Conservation (phyloP, 30 jellyfish, hydroid and myxozoan genomes). For the Clytia hemisphaerica region DNA sequence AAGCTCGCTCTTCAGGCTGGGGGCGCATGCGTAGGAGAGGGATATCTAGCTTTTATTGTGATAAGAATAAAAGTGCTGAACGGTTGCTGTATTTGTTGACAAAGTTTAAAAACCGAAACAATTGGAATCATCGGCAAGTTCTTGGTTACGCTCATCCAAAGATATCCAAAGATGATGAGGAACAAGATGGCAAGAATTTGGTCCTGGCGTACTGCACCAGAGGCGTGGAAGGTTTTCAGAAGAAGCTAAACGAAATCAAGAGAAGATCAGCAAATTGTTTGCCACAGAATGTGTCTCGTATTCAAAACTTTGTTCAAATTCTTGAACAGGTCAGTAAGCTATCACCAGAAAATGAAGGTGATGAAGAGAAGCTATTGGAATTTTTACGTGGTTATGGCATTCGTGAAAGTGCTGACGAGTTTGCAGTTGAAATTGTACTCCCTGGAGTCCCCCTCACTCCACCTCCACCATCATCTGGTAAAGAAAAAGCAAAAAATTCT, state of each 20-base stretch:
- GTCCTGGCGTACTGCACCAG: constrained; percentile 4
- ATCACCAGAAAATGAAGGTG: neutral
- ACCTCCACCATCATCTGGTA: too few relatives aligned
- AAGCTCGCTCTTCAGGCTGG: constrained; percentile 42
- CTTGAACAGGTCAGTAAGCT: neutral
- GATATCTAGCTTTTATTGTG: constrained; percentile 27
- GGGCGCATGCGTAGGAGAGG: constrained; percentile 57
- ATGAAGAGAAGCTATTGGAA: constrained; percentile 27
- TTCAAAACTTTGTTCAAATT: constrained; percentile 20
- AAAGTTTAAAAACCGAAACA: constrained; percentile 44
- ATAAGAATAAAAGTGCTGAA: constrained; percentile 5
- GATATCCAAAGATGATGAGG: constrained; percentile 18
- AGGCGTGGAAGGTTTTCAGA: neutral
- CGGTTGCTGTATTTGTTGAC: constrained; percentile 39
- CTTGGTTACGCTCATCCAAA: constrained; percentile 44
- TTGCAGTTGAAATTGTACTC: neutral
- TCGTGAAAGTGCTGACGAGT: neutral
- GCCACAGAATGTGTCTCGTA: constrained; percentile 7
- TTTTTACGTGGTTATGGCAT: constrained; percentile 11
- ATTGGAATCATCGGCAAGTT: constrained; percentile 47
- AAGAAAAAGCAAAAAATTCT: neutral
- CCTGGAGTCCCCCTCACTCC: too few relatives aligned
- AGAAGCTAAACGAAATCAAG: neutral
- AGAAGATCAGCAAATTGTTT: neutral
- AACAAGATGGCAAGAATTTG: constrained; percentile 1